phyloP scores from a whole-genome alignment of 1,140 invertebrate species.

The Steinernema khuongi region DNA sequence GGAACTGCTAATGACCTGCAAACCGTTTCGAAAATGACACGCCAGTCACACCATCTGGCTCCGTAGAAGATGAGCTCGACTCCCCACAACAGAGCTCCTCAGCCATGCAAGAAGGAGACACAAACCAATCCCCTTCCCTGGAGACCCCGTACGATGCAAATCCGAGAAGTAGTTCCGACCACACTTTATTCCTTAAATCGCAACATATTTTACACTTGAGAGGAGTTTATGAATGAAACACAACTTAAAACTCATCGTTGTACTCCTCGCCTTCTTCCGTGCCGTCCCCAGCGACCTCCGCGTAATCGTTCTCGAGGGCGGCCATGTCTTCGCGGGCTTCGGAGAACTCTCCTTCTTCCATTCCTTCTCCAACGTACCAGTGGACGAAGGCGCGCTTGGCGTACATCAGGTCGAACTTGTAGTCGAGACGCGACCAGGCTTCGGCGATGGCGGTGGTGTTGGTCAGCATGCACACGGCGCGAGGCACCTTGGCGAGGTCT shows the following conservation, averaged over 20 bases:
- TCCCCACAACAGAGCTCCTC: too few species aligned
- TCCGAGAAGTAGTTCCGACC: too few species aligned
- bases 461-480: conserved; percentile 67
- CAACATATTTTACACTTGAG: too few species aligned
- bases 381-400: conserved; percentile 60
- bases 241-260: conserved; percentile 5
- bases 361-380: conserved; percentile 62
- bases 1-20: too few species aligned
- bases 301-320: conserved; percentile 76
- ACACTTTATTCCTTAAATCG: too few species aligned
- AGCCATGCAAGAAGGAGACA: too few species aligned
- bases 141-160: too few species aligned
- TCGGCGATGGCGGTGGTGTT: conserved; percentile 72
- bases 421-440: conserved; percentile 70
- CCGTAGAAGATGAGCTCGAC: too few species aligned
- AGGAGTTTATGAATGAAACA: too few species aligned
- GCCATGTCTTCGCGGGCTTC: conserved; percentile 78
- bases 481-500: conserved; percentile 40
- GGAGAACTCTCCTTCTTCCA: conserved; percentile 70
- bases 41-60: too few species aligned
- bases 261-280: conserved; percentile 31
- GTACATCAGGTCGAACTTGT: conserved; percentile 54
- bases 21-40: too few species aligned
- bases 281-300: conserved; percentile 50
- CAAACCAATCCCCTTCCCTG: too few species aligned